Conservation (phyloP, 2,797 vertebrate species). For the Diceros bicornis region DNA sequence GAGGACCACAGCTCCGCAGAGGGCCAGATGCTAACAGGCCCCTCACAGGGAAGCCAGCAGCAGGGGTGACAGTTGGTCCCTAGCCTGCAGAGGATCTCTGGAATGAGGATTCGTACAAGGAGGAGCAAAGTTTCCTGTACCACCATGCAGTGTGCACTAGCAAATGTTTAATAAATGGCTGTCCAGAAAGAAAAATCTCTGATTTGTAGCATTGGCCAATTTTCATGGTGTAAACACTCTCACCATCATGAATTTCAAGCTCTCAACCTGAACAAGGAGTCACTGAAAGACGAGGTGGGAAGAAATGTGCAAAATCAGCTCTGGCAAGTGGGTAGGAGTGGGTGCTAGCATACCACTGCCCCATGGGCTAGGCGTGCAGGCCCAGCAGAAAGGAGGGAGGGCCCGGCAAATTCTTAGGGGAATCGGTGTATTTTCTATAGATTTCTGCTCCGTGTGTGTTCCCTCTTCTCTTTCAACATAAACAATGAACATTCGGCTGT, state of each 20-base stretch:
- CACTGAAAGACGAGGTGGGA: not conserved
- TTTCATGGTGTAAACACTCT: conserved; percentile 6
- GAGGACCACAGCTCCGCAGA: not conserved
- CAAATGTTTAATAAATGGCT: conserved; percentile 12
- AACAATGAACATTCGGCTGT: not conserved
- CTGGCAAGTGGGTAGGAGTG: not conserved
- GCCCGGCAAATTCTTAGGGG: not conserved
- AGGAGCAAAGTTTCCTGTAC: not conserved
- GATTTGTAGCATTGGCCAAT: not conserved
- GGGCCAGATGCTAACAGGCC: not conserved
- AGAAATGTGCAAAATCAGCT: not conserved
- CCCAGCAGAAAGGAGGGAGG: not conserved
- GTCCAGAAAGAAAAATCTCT: not conserved
- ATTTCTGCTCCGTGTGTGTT: not conserved
- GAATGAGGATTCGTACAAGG: not conserved
- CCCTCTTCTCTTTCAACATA: conserved; percentile 29
- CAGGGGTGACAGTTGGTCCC: not conserved
- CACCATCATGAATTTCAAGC: not conserved
- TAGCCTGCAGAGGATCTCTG: not conserved
- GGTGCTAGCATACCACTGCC: not conserved
- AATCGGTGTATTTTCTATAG: not conserved
- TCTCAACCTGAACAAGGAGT: not conserved
- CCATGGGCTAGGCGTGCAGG: not conserved
- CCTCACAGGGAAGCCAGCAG: not conserved
- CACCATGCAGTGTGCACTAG: not conserved